These are phyloP conservation scores for Poecilia gillii DNA, from an alignment of 2,797 vertebrate genomes.

Conservation along the genomic window DNA sequence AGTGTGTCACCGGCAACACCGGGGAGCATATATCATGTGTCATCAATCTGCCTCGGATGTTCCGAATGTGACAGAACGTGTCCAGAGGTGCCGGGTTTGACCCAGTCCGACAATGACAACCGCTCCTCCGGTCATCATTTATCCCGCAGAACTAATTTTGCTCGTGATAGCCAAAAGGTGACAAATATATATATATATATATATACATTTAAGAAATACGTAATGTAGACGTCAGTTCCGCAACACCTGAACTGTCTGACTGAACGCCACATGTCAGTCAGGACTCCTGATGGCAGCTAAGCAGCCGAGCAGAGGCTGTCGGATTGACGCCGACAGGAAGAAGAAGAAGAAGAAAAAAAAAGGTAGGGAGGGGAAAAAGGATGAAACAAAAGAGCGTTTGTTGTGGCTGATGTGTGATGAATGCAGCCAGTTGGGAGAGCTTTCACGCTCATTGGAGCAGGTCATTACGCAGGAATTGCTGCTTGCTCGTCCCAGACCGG, in stretches of 20 bases:
- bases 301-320: constrained; percentile 28
- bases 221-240: constrained; percentile 22
- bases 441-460: constrained; percentile 80
- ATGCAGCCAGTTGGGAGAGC: constrained; percentile 73
- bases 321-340: constrained; percentile 32
- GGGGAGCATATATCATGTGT: constrained; percentile 35
- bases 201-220: background rate
- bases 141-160: constrained; percentile 6
- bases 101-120: constrained; percentile 35
- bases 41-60: constrained; percentile 52
- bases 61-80: constrained; percentile 42
- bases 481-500: constrained; percentile 60
- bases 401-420: constrained; percentile 76
- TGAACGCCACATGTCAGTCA: constrained; percentile 46
- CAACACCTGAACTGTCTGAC: constrained; percentile 22
- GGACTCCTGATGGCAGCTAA: constrained; percentile 42
- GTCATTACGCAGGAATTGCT: constrained; percentile 77
- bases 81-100: constrained; percentile 44
- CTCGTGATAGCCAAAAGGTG: constrained; percentile 38
- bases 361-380: constrained; percentile 18
- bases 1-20: constrained; percentile 43
- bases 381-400: constrained; percentile 71
- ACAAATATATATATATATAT: background rate
- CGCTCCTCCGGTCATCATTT: constrained; percentile 39
- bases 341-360: background rate